Conservation (phyloP, 2,797 vertebrate species). For the Sebastes hubbsi region DNA sequence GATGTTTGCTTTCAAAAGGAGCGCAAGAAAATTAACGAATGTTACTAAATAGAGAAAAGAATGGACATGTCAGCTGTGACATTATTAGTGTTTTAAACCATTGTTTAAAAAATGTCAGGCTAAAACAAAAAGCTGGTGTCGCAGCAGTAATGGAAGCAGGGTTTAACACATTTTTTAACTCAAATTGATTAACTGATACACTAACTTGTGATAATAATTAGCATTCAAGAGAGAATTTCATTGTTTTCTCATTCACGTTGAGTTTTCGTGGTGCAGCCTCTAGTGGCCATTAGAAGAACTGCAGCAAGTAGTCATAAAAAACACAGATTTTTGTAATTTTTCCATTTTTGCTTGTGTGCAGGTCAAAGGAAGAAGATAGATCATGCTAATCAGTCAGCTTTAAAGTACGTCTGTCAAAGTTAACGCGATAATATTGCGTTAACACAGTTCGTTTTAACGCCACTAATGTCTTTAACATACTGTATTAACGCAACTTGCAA, state of each 20-base stretch:
- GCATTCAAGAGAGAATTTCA: neutral
- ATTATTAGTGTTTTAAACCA: neutral
- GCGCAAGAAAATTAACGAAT: neutral
- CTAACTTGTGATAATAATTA: neutral
- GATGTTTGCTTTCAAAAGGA: neutral
- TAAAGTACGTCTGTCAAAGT: neutral
- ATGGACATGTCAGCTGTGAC: neutral
- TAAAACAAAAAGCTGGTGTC: neutral
- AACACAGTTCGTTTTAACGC: too few relatives aligned
- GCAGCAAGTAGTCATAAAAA: too few relatives aligned
- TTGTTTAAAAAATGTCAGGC: neutral
- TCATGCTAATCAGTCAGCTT: neutral
- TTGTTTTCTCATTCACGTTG: neutral
- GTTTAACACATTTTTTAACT: neutral
- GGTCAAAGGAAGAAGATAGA: neutral
- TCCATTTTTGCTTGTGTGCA: too few relatives aligned
- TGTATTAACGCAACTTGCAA: accelerated
- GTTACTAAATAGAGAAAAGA: neutral
- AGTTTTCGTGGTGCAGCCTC: neutral
- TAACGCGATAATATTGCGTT: accelerated
- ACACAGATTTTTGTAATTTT: neutral
- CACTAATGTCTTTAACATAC: too few relatives aligned
- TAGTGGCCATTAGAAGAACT: neutral
- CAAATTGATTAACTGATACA: neutral
- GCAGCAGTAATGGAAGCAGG: neutral